Evolutionary conservation across 2,113 vertebrate species (phyloP), one percentile per base, ranked within the genome.

Genomic region (Pelecanus crispus): DNA sequence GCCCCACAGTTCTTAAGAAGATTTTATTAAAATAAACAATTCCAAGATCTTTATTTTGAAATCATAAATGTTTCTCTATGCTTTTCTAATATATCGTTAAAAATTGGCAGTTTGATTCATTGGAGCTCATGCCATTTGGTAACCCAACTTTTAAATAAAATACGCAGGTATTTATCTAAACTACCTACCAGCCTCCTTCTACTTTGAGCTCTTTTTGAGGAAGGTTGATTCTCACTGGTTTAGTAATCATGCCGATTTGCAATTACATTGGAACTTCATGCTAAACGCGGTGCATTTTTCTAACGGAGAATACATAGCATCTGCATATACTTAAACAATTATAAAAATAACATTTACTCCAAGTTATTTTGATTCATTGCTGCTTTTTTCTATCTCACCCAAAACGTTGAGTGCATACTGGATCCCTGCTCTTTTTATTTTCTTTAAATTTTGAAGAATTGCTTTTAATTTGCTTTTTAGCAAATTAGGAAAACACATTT

Each of bases 101-200:
- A 6, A 58, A 38, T 3, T 59, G 50, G 20, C 55, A 83, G 9
- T 68, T 63, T 34, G 32, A 44, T 44, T 56, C 9, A 75, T 2
- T n/a, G 13, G 21, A 36, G 25, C 11, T 71, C 15, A 17, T 17
- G 50, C 18, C 2, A 1, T 17, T 49, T 0, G 0, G 50, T 50
- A 80, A 45, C 63, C 36, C 10, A 81, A 31, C 12, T 75, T 86
- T 38, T 13, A 29, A 9, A 16, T n/a, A 68, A 73, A 79, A 86
- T 12, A 56, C 4, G 7, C 2, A 19, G 26, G 31, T 50, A 49
- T 79, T 62, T 40, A 40, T 36, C 21, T 75, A 32, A 50, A 36
- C 16, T 66, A 21, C 36, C 55, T 45, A 32, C 16, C 19, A 24
- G 4, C 13, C 25, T 70, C 61, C 50, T 55, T 44, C 56, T 31